phyloP scores from a whole-genome alignment of 2,797 vertebrate species.

The Sardinella longiceps region DNA sequence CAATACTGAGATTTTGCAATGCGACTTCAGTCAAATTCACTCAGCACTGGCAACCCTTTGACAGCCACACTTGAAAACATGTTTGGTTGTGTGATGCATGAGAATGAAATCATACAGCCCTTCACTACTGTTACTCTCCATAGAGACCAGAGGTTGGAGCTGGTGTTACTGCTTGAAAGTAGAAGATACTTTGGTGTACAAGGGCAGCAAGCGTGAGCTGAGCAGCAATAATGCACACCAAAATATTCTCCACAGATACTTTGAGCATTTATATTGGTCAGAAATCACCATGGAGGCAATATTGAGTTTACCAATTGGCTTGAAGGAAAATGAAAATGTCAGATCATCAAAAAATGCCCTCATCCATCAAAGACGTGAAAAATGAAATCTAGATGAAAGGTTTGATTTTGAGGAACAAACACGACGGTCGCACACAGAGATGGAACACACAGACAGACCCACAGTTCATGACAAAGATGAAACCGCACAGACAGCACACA shows the following conservation, averaged over 20 bases:
- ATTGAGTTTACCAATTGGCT: background rate
- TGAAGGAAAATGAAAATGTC: background rate
- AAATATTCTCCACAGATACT: background rate
- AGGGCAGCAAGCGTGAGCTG: background rate
- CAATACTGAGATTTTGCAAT: too few relatives aligned
- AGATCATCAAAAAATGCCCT: background rate
- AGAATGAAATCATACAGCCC: background rate
- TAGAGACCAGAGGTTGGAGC: background rate
- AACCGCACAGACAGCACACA: background rate
- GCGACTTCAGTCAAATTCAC: background rate
- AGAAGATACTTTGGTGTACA: background rate
- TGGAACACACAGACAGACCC: background rate
- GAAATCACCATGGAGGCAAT: background rate
- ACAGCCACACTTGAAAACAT: background rate
- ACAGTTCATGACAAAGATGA: background rate
- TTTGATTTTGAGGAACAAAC: background rate
- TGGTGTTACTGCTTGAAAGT: background rate
- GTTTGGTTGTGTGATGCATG: background rate
- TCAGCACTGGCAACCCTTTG: background rate
- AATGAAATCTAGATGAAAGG: background rate
- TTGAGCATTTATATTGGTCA: background rate
- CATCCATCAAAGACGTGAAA: background rate
- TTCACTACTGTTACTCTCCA: background rate
- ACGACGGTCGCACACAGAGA: background rate
- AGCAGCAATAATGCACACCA: background rate